phyloP scores from a whole-genome alignment of 1,140 invertebrate genomes.

The Platyscapa corneri region DNA sequence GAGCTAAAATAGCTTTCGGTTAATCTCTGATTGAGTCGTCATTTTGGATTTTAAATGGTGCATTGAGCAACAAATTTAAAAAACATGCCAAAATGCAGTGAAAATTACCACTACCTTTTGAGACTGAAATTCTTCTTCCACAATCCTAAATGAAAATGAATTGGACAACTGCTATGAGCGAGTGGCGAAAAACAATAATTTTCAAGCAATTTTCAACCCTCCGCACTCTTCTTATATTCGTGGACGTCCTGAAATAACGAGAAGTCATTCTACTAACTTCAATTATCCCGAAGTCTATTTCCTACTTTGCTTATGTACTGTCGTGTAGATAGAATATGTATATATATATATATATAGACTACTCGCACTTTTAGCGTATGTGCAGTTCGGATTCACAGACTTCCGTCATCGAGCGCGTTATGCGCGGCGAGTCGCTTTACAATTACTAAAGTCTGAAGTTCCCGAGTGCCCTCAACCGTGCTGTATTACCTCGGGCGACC shows the following conservation, averaged over 20 bases:
- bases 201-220: not conserved
- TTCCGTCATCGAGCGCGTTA: constrained; percentile 41
- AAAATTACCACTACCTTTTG: too few relatives aligned
- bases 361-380: constrained; percentile 21
- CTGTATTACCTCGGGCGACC: constrained; percentile 52
- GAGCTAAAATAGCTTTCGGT: too few relatives aligned
- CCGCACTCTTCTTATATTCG: not conserved
- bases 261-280: constrained; percentile 43
- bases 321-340: not conserved
- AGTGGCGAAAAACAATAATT: not conserved
- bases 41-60: too few relatives aligned
- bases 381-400: constrained; percentile 32
- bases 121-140: too few relatives aligned
- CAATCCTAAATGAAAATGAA: too few relatives aligned
- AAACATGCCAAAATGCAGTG: too few relatives aligned
- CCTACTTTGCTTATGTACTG: constrained; percentile 22
- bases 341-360: constrained; percentile 26
- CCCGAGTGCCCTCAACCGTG: constrained; percentile 46
- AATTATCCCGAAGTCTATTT: constrained; percentile 47
- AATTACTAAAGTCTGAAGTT: constrained; percentile 53
- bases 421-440: constrained; percentile 33
- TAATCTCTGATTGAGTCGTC: too few relatives aligned
- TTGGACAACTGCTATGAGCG: too few relatives aligned
- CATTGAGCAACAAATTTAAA: too few relatives aligned
- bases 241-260: constrained; percentile 4